Evolutionary conservation across 1,140 invertebrate species (phyloP).

Genomic region (Ceratina japonica): DNA sequence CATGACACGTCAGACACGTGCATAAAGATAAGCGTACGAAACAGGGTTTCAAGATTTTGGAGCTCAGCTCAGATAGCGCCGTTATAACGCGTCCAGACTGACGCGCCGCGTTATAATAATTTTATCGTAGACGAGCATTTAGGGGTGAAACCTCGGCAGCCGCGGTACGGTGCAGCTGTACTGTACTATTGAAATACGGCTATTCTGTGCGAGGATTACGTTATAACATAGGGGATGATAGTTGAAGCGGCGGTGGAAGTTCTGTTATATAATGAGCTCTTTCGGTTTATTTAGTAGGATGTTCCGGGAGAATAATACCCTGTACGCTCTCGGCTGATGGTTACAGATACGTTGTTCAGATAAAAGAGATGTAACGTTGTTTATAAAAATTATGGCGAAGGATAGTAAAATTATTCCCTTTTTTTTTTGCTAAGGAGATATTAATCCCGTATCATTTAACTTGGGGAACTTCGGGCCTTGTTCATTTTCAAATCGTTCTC

Average conservation of each 20-base stretch:
- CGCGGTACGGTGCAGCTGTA: not conserved
- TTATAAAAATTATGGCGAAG: too few species aligned
- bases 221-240: slow-evolving; percentile 2
- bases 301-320: slow-evolving; percentile 2
- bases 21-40: too few species aligned
- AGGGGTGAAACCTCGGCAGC: not conserved
- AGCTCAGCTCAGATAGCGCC: not conserved
- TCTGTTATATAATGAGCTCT: slow-evolving; percentile 15
- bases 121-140: slow-evolving; percentile 8
- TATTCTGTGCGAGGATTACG: not conserved
- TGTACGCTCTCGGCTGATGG: too few species aligned
- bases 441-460: too few species aligned
- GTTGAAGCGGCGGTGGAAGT: not conserved
- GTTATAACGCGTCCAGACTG: not conserved
- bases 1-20: too few species aligned
- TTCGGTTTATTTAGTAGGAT: slow-evolving; percentile 5
- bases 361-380: not conserved
- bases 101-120: not conserved
- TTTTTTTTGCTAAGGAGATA: too few species aligned
- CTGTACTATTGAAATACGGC: not conserved
- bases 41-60: not conserved
- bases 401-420: too few species aligned
- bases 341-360: not conserved
- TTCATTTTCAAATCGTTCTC: too few species aligned
- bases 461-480: too few species aligned